A percentile compares a stretch with the other conserved stretches of the same genome.
Evolutionary conservation across 64 coral and sea anemone genomes (phyloP).

Genomic region (Astreopora myriophthalma): DNA sequence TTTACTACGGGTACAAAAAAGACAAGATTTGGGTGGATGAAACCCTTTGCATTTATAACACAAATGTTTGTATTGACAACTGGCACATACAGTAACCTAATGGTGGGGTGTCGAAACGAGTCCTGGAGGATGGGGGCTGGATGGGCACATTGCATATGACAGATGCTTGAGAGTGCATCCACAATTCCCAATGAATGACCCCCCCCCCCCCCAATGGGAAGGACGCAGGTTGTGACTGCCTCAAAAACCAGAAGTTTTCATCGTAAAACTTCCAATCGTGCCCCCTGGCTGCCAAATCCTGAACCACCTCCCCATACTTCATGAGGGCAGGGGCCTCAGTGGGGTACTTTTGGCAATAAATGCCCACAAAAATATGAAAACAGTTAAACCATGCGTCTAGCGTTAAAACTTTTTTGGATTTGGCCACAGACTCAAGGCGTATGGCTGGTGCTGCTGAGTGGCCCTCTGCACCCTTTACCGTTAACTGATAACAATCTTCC

Average conservation of each 20-base stretch:
- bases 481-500: neutral
- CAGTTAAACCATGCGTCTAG: neutral
- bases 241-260: constrained; percentile 25
- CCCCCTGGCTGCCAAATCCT: neutral
- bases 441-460: neutral
- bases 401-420: neutral
- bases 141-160: neutral
- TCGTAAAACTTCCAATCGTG: neutral
- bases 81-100: neutral
- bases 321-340: neutral
- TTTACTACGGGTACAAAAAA: constrained; percentile 16
- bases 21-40: neutral
- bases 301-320: neutral
- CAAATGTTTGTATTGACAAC: constrained; percentile 7
- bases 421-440: neutral
- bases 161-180: neutral
- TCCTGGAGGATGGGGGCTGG: neutral
- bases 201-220: neutral
- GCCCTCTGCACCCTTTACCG: neutral
- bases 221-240: neutral
- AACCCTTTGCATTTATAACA: constrained; percentile 18
- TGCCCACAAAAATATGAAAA: neutral
- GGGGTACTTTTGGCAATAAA: neutral
- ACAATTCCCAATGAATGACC: neutral
- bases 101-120: neutral